A percentile compares a stretch with the other conserved stretches of the same genome.
phyloP scores from a whole-genome alignment of 2,888 invertebrate genomes.

The Phyllotreta cruciferae region DNA sequence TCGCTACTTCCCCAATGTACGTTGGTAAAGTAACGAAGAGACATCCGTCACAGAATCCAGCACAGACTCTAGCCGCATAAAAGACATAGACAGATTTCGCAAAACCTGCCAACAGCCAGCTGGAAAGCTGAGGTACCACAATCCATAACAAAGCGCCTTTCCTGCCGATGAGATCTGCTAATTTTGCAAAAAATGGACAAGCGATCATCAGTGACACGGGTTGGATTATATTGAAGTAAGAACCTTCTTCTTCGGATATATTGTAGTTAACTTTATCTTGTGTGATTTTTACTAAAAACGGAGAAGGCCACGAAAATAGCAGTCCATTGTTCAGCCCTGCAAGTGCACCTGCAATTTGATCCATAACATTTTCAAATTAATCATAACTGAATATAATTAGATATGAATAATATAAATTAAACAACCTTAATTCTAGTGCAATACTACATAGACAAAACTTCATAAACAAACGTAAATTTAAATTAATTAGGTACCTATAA shows the following conservation, averaged over 20 bases:
- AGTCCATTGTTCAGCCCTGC: conserved; percentile 40
- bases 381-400: no score
- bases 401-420: no score
- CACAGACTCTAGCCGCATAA: conserved; percentile 47
- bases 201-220: conserved; percentile 46
- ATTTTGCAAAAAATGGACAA: conserved; percentile 44
- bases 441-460: no score
- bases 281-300: conserved; percentile 51
- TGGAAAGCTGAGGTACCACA: conserved; percentile 46
- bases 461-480: not conserved
- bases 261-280: conserved; percentile 46
- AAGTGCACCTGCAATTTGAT: conserved; percentile 35
- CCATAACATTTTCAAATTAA: no score
- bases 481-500: conserved; percentile 24
- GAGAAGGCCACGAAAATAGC: conserved; percentile 51
- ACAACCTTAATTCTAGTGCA: no score
- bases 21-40: conserved; percentile 46
- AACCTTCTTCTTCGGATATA: conserved; percentile 51
- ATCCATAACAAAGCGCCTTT: conserved; percentile 47
- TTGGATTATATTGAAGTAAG: conserved; percentile 52
- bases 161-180: conserved; percentile 49
- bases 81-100: conserved; percentile 47
- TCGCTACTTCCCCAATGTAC: conserved; percentile 50
- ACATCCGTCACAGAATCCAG: conserved; percentile 47
- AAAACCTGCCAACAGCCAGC: conserved; percentile 44